A percentile compares a stretch with the other conserved stretches of the same genome.
These are phyloP conservation scores for Labia minor DNA, from an alignment of 2,888 invertebrate genomes.

Conservation along the genomic window DNA sequence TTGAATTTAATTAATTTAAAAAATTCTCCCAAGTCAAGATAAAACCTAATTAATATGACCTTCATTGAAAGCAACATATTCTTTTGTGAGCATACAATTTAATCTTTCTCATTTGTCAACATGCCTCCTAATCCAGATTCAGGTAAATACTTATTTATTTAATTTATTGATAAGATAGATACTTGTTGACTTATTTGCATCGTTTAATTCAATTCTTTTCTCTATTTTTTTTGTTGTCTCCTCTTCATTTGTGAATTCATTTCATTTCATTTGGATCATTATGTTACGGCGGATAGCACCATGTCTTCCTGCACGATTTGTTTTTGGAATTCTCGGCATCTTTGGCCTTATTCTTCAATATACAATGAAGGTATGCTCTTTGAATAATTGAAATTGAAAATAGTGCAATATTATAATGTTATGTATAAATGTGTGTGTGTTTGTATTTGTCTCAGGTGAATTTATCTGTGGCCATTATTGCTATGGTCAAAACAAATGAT, in stretches of 20 bases:
- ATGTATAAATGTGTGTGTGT: no score
- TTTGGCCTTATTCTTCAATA: slow-evolving; percentile 17
- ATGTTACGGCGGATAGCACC: background rate
- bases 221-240: no score
- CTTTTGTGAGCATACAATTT: background rate
- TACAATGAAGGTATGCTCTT: slow-evolving; percentile 15
- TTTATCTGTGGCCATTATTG: slow-evolving; percentile 20
- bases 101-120: background rate
- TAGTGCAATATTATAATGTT: no score
- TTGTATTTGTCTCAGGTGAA: background rate
- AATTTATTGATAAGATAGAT: background rate
- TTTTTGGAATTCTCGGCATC: slow-evolving; percentile 18
- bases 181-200: background rate
- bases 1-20: background rate
- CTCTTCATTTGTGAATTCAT: background rate
- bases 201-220: background rate
- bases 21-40: background rate
- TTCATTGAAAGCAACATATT: background rate
- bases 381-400: background rate
- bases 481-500: slow-evolving; percentile 16
- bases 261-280: background rate
- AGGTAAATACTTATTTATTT: background rate
- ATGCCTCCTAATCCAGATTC: background rate
- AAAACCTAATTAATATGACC: background rate
- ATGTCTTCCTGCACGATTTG: slow-evolving; percentile 16